Evolutionary conservation across 2,113 vertebrate species (phyloP).

Genomic region (Nesoenas mayeri): DNA sequence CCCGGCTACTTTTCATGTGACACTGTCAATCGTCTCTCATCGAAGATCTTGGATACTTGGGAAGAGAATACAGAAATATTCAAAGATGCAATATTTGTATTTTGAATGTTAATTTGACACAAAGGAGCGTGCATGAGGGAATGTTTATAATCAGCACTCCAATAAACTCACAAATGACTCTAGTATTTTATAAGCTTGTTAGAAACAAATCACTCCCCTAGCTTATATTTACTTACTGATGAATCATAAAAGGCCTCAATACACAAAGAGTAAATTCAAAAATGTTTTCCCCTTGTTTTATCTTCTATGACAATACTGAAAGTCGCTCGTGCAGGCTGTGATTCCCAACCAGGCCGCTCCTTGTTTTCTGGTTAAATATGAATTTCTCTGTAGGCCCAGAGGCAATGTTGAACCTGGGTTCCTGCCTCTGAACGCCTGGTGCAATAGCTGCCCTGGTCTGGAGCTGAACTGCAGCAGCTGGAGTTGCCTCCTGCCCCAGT

Average conservation of each 20-base stretch:
- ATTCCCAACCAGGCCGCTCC: neutral
- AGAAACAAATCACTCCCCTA: slow-evolving; percentile 85
- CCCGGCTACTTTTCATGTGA: neutral
- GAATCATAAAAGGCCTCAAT: slow-evolving; percentile 83
- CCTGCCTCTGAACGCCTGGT: neutral
- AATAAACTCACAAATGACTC: slow-evolving; percentile 90
- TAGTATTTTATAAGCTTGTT: slow-evolving; percentile 90
- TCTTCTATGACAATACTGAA: slow-evolving; percentile 42
- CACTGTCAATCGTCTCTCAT: neutral
- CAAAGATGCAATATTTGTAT: slow-evolving; percentile 87
- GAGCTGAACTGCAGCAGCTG: slow-evolving; percentile 7
- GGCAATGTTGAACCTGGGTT: neutral
- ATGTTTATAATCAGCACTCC: slow-evolving; percentile 91
- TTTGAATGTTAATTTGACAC: slow-evolving; percentile 95
- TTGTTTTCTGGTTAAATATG: neutral
- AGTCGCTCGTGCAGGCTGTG: neutral
- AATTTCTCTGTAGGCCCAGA: neutral
- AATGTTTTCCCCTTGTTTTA: slow-evolving; percentile 66
- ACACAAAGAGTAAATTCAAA: slow-evolving; percentile 76
- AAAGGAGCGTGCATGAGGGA: slow-evolving; percentile 91
- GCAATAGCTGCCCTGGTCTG: slow-evolving; percentile 11
- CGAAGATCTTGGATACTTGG: slow-evolving; percentile 39
- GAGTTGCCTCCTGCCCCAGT: slow-evolving; percentile 37
- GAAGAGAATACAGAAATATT: slow-evolving; percentile 69
- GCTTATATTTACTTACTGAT: slow-evolving; percentile 88